Conservation (phyloP, 2,888 invertebrate species). For the Chrysotoxum bicinctum region DNA sequence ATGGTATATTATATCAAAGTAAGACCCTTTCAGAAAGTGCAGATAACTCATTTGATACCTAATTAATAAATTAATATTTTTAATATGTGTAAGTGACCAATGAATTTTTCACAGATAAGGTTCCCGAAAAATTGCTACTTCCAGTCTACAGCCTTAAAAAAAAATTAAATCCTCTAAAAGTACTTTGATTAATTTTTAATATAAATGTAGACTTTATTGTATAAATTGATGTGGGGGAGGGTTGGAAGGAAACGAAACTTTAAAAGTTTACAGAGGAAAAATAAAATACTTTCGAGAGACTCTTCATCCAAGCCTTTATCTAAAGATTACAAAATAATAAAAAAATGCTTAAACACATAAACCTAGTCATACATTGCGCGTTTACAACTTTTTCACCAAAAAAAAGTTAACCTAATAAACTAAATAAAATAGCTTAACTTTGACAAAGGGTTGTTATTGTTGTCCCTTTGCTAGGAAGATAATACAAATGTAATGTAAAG, state of each 20-base stretch:
- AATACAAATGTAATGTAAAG: slow-evolving; percentile 66
- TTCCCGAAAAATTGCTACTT: too few relatives aligned
- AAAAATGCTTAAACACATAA: slow-evolving; percentile 4
- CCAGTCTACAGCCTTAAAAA: background rate
- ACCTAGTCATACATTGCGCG: slow-evolving; percentile 60
- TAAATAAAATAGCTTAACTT: slow-evolving; percentile 17
- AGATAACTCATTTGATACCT: too few relatives aligned
- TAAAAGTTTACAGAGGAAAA: slow-evolving; percentile 67
- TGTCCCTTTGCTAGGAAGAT: slow-evolving; percentile 66
- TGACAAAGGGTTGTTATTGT: slow-evolving; percentile 53
- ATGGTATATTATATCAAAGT: too few relatives aligned
- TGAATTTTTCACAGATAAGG: too few relatives aligned
- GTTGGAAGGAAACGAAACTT: slow-evolving; percentile 46
- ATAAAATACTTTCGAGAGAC: slow-evolving; percentile 64
- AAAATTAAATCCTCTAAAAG: background rate
- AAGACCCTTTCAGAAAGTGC: too few relatives aligned
- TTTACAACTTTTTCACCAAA: slow-evolving; percentile 55
- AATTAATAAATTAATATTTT: too few relatives aligned
- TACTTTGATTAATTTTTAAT: background rate
- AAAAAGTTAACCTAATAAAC: slow-evolving; percentile 19
- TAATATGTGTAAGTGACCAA: too few relatives aligned
- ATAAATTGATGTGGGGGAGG: slow-evolving; percentile 42
- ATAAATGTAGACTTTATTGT: slow-evolving; percentile 56
- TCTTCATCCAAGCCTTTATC: slow-evolving; percentile 45
- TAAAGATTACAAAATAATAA: background rate